Base-by-base conservation (phyloP, 1,140 invertebrate genomes). In the Leptinotarsa texana region DNA sequence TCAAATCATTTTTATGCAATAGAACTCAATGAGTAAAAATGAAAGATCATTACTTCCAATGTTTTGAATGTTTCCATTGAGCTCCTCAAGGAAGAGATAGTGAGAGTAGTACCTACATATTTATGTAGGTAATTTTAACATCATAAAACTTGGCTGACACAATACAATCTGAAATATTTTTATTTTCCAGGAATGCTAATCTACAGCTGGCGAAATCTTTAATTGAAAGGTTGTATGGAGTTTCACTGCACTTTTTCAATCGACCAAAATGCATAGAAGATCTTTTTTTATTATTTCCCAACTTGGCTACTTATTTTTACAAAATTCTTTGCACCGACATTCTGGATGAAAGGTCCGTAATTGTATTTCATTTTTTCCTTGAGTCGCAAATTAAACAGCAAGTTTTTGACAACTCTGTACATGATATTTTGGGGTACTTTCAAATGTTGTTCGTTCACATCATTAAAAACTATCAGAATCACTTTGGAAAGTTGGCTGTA, bases 211-310 rank as follows among this genome's bases (percentile, higher is more conserved):
- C 73, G 8, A 79, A 77, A 62, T 69, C 79, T 13, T 51, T 80
- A n/a, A 80, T 80, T 21, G 78, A 80, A 21, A 61, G 79, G 17
- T 75, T 79, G 57, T 73, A 77, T 42, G 79, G 79, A 3, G 79
- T 80, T 48, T 66, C 63, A 4, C 70, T 78, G 15, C 71, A 73
- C 3, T 21, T 22, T 27, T 75, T 66, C 24, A 76, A 69, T 13
- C 72, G 79, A n/a, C 69, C 79, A n/a, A 79, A 79, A 68, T 68
- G 69, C 17, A 75, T 79, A 2, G 67, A 76, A 62, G 78, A 80
- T 72, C 63, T 80, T 13, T 76, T 80, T 57, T 33, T 63, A 3
- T 33, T 80, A 49, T 80, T 78, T 65, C 79, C 79, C 1, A 22
- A 72, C 18, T 57, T 79, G 13, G 33, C 72, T 2, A 8, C n/a